Conservation (phyloP, 2,888 invertebrate genomes). For the Allygus modestus region DNA sequence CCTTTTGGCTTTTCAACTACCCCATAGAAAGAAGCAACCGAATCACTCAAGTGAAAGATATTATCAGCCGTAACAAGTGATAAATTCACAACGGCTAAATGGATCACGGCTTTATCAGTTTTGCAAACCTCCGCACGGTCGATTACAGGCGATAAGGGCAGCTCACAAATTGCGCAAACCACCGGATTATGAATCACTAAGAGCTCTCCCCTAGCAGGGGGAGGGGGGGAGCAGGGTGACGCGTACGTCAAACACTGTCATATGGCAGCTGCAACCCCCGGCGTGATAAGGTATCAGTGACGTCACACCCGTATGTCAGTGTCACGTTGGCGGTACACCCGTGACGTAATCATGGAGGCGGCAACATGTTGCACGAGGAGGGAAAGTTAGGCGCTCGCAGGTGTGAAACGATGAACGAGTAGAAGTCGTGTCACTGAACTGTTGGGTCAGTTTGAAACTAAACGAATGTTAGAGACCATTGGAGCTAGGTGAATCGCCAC, state of each 20-base stretch:
- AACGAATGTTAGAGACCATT: no score
- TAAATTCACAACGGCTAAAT: neutral
- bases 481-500: no score
- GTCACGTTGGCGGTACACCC: neutral
- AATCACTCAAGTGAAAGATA: no score
- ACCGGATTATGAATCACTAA: constrained; percentile 35
- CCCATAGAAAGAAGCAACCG: no score
- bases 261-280: neutral
- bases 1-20: no score
- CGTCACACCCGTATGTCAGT: constrained; percentile 5
- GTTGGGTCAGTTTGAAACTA: no score
- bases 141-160: neutral
- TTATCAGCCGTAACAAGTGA: neutral
- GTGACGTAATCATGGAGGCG: neutral
- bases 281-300: constrained; percentile 18
- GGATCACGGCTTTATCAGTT: constrained; percentile 2
- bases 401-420: no score
- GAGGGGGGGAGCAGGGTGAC: neutral
- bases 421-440: no score
- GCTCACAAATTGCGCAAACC: constrained; percentile 27
- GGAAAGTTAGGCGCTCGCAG: no score
- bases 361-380: neutral
- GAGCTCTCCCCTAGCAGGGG: neutral
- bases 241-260: constrained; percentile 31
- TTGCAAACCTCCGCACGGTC: neutral